Base-by-base conservation (phyloP, 2,797 vertebrate genomes). In the Pitangus sulphuratus region DNA sequence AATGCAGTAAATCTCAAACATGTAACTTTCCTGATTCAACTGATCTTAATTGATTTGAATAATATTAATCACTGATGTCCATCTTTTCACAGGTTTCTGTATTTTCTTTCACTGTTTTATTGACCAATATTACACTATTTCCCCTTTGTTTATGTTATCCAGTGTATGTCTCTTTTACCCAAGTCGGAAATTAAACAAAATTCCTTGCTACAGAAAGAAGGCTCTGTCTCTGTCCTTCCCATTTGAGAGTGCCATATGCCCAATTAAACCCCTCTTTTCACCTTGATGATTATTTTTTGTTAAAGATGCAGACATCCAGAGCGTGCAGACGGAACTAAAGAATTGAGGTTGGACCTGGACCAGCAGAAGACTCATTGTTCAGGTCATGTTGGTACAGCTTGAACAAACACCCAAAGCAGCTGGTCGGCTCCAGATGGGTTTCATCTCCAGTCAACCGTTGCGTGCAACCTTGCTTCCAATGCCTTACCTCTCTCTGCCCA, bases 301-400 rank as follows among this genome's bases (percentile, higher is more conserved):
- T 91, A 94, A 79, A 90, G 77, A 84, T 90, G 78, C 88, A 95
- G 89, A 96, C 76, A 39, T 87, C 40, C 83, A 89, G 87, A 70
- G 76, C 0, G 0, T 68, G 71, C 87, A 94, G 83, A 56, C 75
- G 62, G 88, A 93, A 72, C 72, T 96, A 65, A 93, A 90, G 95
- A 93, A 94, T 35, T 94, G 90, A 90, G 79, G 53, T 87, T 96
- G 85, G 84, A 96, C 58, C 71, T 96, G 69, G 71, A 90, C 90
- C 87, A 95, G 93, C 85, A 94, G 70, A 90, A 91, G 91, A 82
- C 71, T 82, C 75, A 91, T 96, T 92, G 86, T 91, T 95, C 6
- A 15, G 95, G 66, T 91, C 69, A 31, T 82, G 42, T 86, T 95
- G 97, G 96, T 97, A 75, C 95, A 96, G 69, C 88, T 96, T 91